A percentile compares a stretch with the other conserved stretches of the same genome.
Evolutionary conservation across 2,888 invertebrate genomes (phyloP).

Genomic region (Thera britannica): DNA sequence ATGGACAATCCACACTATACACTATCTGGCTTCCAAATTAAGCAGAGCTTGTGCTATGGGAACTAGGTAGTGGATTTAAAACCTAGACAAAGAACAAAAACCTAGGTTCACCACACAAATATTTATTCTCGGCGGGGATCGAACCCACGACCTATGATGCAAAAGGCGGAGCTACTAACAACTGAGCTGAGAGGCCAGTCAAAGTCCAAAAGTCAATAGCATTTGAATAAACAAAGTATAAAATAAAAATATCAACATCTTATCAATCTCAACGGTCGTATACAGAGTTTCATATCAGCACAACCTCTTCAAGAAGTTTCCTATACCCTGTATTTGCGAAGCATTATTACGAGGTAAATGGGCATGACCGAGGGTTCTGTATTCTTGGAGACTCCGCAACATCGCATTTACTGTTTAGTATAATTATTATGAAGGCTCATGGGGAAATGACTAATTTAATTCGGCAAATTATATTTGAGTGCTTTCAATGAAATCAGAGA

Average conservation of each 20-base stretch:
- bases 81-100: no score
- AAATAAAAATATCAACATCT: background rate
- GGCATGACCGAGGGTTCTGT: conserved; percentile 64
- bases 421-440: conserved; percentile 26
- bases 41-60: no score
- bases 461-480: conserved; percentile 5
- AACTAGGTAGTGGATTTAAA: no score
- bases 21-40: no score
- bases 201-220: no score
- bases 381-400: conserved; percentile 36
- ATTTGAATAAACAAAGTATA: no score
- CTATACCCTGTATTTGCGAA: conserved; percentile 54
- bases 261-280: background rate
- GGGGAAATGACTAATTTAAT: conserved; percentile 24
- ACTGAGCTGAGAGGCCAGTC: no score
- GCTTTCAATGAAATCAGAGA: background rate
- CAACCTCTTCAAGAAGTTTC: conserved; percentile 34
- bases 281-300: conserved; percentile 18
- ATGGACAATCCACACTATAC: no score
- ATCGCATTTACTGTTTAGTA: conserved; percentile 55
- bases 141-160: no score
- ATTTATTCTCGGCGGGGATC: no score
- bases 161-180: no score
- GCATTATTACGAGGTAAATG: conserved; percentile 75
- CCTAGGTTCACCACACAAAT: no score